Conservation (phyloP, 2,888 invertebrate species). For the Thecophora atra region DNA sequence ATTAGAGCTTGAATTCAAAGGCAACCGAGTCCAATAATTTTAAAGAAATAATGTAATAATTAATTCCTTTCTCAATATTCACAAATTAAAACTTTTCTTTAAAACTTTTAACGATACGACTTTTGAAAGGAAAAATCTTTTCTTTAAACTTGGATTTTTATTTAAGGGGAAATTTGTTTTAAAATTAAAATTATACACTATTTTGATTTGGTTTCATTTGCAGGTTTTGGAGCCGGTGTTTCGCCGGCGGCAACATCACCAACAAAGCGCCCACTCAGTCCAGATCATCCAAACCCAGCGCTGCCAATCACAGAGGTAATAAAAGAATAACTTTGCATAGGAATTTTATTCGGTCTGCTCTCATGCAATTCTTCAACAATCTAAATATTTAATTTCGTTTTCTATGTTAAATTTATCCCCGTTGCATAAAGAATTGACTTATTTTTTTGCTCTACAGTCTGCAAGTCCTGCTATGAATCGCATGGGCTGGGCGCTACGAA, state of each 20-base stretch:
- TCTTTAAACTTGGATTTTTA: no score
- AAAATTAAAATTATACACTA: neutral
- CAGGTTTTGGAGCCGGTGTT: slow-evolving; percentile 69
- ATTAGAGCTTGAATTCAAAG: no score
- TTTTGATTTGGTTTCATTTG: neutral
- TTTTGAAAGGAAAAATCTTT: no score
- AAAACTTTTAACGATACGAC: no score
- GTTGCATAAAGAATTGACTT: no score
- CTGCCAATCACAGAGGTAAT: slow-evolving; percentile 74
- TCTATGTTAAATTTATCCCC: no score
- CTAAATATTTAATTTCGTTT: slow-evolving; percentile 3
- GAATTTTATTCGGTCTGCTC: no score
- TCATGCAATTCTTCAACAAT: no score
- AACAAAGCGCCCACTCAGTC: slow-evolving; percentile 70
- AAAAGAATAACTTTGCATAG: slow-evolving; percentile 10
- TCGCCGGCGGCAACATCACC: slow-evolving; percentile 68
- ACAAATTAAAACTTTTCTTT: no score
- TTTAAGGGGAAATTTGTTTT: neutral
- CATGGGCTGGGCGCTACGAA: slow-evolving; percentile 77
- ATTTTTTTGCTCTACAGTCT: slow-evolving; percentile 59
- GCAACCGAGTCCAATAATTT: no score
- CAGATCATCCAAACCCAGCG: slow-evolving; percentile 75
- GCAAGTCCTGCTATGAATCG: slow-evolving; percentile 75
- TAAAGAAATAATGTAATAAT: no score
- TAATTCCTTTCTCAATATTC: no score